Conservation (phyloP, 2,797 vertebrate genomes). For the Liasis olivaceus region DNA sequence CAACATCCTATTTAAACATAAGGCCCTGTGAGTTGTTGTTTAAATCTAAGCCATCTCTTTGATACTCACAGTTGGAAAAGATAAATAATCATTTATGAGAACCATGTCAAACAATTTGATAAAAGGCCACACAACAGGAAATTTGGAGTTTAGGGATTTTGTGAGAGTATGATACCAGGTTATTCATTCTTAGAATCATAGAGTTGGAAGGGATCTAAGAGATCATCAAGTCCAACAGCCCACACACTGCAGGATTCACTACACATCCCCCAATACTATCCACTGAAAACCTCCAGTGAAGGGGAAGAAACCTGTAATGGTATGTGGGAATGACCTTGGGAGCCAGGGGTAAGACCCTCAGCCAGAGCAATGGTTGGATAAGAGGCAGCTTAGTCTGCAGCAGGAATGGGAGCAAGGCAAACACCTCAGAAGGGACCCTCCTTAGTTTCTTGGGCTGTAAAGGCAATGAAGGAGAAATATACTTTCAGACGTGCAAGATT, state of each 20-base stretch:
- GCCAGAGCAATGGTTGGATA: not conserved
- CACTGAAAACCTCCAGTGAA: not conserved
- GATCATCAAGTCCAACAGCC: not conserved
- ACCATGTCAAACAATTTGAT: not conserved
- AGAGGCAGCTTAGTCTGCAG: not conserved
- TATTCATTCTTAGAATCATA: not conserved
- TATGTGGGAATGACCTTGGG: not conserved
- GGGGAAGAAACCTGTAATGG: not conserved
- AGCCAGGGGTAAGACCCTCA: not conserved
- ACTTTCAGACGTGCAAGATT: not conserved
- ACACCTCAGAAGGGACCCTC: not conserved
- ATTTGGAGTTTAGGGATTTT: conserved; percentile 6
- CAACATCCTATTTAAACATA: conserved; percentile 31
- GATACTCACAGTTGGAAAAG: not conserved
- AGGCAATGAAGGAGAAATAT: not conserved
- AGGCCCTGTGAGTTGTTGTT: not conserved
- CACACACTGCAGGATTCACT: not conserved
- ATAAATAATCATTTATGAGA: conserved; percentile 21
- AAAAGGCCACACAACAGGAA: not conserved
- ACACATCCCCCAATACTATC: not conserved
- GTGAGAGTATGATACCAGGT: not conserved
- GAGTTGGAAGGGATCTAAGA: not conserved
- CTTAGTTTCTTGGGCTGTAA: not conserved
- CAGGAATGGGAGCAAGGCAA: not conserved
- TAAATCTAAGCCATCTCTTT: not conserved